Percentiles rank a stretch among this genome's conserved stretches.
Conservation (phyloP, 2,888 invertebrate species). For the Euzetes globulus region DNA sequence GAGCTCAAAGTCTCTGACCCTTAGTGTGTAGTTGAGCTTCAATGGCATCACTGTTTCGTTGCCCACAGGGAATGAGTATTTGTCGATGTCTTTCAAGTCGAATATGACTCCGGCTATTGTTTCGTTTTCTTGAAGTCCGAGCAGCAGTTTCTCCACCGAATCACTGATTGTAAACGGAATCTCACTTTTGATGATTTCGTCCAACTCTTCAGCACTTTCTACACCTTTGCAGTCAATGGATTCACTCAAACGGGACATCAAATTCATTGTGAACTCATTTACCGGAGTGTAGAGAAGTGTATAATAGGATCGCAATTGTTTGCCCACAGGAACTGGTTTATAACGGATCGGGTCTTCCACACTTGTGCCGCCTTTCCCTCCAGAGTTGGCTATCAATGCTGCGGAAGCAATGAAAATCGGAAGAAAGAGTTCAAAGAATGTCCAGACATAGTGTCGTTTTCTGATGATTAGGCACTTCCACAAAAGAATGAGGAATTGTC, state of each 20-base stretch:
- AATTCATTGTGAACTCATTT: conserved; percentile 32
- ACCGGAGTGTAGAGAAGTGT: conserved; percentile 33
- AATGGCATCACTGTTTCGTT: conserved; percentile 32
- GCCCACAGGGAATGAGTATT: conserved; percentile 13
- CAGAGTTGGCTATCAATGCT: conserved; percentile 32
- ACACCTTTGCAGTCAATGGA: conserved; percentile 29
- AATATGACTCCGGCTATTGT: conserved; percentile 34
- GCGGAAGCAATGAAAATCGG: conserved; percentile 35
- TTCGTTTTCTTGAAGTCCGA: conserved; percentile 34
- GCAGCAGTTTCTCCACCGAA: conserved; percentile 35
- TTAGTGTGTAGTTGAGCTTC: conserved; percentile 29
- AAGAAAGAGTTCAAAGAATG: conserved; percentile 29
- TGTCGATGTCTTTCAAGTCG: conserved; percentile 15
- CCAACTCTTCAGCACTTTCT: conserved; percentile 28
- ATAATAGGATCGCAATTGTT: conserved; percentile 32
- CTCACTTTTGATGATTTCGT: conserved; percentile 31
- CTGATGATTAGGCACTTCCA: conserved; percentile 35
- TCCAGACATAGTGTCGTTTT: conserved; percentile 36
- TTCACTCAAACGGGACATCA: conserved; percentile 29
- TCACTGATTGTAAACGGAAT: conserved; percentile 34
- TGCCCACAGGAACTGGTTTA: conserved; percentile 30
- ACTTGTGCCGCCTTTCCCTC: conserved; percentile 31
- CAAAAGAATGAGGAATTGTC: conserved; percentile 35
- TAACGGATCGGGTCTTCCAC: conserved; percentile 36
- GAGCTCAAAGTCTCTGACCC: conserved; percentile 33